Conservation (phyloP, 2,888 invertebrate genomes). For the Cantharis nigra region DNA sequence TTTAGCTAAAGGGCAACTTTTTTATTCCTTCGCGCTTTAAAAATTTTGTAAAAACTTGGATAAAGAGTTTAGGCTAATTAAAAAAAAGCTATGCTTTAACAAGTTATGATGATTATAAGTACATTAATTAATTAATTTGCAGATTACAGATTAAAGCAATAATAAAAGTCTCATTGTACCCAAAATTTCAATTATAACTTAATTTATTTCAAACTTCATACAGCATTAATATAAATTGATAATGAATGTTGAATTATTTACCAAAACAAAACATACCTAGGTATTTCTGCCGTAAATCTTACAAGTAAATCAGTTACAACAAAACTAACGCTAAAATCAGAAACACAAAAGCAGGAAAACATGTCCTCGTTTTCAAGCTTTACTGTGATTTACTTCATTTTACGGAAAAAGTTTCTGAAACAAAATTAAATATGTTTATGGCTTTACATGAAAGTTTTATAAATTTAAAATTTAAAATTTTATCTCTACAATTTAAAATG, state of each 20-base stretch:
- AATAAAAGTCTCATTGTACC: neutral
- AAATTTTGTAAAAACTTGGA: neutral
- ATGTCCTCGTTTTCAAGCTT: constrained; percentile 1
- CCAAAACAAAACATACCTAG: neutral
- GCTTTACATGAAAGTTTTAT: neutral
- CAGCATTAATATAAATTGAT: neutral
- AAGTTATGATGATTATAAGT: neutral
- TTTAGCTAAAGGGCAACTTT: neutral
- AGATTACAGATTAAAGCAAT: neutral
- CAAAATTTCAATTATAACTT: neutral
- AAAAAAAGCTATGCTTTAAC: neutral
- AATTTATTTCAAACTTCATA: neutral
- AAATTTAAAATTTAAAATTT: neutral
- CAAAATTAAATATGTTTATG: neutral
- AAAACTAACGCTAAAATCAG: neutral
- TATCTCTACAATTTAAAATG: neutral
- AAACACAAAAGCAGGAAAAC: neutral
- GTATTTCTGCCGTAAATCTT: neutral
- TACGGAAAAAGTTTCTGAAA: neutral
- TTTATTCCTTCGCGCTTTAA: neutral
- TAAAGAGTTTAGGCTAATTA: neutral
- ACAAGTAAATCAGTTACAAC: neutral
- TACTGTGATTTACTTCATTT: neutral
- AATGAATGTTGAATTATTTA: neutral
- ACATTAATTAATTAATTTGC: neutral